Base-by-base conservation (phyloP, 2,113 vertebrate genomes). In the Datnioides undecimradiatus region DNA sequence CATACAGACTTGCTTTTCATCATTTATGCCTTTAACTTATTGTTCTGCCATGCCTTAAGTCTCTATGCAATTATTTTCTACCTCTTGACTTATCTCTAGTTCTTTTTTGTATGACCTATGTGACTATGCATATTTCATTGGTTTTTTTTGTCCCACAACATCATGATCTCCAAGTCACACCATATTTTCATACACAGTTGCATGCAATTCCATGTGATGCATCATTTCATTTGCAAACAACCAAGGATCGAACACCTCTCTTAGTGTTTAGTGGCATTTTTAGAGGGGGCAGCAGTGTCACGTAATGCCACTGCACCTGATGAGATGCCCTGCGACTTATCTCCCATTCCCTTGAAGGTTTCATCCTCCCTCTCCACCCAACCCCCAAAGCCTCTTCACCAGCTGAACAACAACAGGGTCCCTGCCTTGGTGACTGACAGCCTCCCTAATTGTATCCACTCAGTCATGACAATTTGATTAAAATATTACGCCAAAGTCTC, bases 391-490 rank as follows among this genome's bases (percentile, higher is more conserved):
- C 88, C 49, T 94, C 95, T 90, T 87, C 80, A 52, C 95, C 94
- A 92, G 88, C 95, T 91, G 92, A 95, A 95, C 94, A 95, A 95
- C 95, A 97, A 96, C 96, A 96, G 96, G 95, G 94, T 93, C 95
- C 89, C 82, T 95, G 76, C 94, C 92, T 89, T 93, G 89, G 95
- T 98, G 97, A 99, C 95, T 99, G 98, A 99, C 98, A 98, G 96
- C 95, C 96, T 97, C 95, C 95, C 96, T 99, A 99, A 99, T 99
- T 98, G 98, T 97, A 98, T 98, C 96, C 97, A 98, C 95, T 99
- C 98, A 97, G 94, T 99, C 98, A 98, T 99, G 97, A 98, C 97
- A 98, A 98, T 98, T 98, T 98, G 97, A 99, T 99, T 98, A 98
- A 99, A 99, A 98, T 98, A 98, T 98, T 98, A 98, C 94, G 95